Percentiles rank a stretch among this genome's conserved stretches.
These are phyloP conservation scores for Cyclura pinguis DNA, from an alignment of 2,797 vertebrate genomes.

Conservation along the genomic window DNA sequence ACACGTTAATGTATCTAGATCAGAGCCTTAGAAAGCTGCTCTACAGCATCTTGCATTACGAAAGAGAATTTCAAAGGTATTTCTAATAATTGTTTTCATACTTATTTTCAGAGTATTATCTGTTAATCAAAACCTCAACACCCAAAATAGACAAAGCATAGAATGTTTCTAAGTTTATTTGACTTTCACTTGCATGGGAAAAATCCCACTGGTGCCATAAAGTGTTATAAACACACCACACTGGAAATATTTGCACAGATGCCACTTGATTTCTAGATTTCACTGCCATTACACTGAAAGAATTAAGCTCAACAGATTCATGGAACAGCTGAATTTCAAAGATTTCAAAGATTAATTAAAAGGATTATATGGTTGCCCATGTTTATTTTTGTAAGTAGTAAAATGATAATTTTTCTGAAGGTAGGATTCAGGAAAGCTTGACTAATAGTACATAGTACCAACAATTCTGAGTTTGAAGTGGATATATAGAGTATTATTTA, in stretches of 20 bases:
- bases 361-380: constrained; percentile 46
- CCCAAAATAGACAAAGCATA: constrained; percentile 49
- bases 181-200: background rate
- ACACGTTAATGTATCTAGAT: background rate
- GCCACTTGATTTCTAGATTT: background rate
- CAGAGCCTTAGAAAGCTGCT: background rate
- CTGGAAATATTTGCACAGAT: constrained; percentile 30
- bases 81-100: constrained; percentile 4
- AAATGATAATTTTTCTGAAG: constrained; percentile 20
- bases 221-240: constrained; percentile 35
- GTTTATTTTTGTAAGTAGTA: constrained; percentile 60
- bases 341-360: constrained; percentile 22
- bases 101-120: constrained; percentile 3
- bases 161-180: constrained; percentile 11
- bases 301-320: background rate
- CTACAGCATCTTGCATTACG: background rate
- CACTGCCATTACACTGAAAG: constrained; percentile 29
- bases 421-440: constrained; percentile 53
- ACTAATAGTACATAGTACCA: constrained; percentile 53
- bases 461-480: background rate
- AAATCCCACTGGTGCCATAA: constrained; percentile 17
- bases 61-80: background rate
- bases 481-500: background rate
- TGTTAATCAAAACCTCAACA: constrained; percentile 40
- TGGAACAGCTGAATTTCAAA: constrained; percentile 37